Evolutionary conservation across 2,888 invertebrate species (phyloP).

Genomic region (Nysson spinosus): DNA sequence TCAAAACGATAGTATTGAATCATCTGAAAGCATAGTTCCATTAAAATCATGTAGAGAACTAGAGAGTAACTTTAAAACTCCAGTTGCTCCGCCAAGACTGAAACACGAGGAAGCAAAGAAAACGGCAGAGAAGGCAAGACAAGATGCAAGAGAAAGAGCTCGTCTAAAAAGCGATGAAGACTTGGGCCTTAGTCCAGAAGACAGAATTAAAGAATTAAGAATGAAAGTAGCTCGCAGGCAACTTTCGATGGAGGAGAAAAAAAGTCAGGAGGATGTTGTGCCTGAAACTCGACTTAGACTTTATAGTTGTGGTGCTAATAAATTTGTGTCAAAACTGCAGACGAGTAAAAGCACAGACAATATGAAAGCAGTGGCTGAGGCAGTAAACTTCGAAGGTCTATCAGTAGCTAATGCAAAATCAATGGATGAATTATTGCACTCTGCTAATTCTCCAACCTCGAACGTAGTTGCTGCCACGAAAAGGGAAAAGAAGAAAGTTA

Average conservation of each 20-base stretch:
- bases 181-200: slow-evolving; percentile 85
- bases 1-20: neutral
- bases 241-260: slow-evolving; percentile 68
- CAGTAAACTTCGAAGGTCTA: slow-evolving; percentile 58
- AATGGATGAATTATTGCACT: slow-evolving; percentile 69
- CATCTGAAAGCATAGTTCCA: neutral
- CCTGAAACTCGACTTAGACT: slow-evolving; percentile 60
- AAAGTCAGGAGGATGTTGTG: slow-evolving; percentile 56
- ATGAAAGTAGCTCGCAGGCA: slow-evolving; percentile 76
- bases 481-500: slow-evolving; percentile 79
- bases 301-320: slow-evolving; percentile 62
- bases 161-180: slow-evolving; percentile 86
- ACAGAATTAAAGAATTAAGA: slow-evolving; percentile 80
- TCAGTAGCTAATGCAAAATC: slow-evolving; percentile 68
- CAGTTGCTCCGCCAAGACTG: slow-evolving; percentile 78
- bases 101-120: slow-evolving; percentile 78
- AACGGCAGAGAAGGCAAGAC: slow-evolving; percentile 81
- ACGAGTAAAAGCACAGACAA: slow-evolving; percentile 76
- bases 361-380: slow-evolving; percentile 66
- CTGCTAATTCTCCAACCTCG: slow-evolving; percentile 32
- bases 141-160: slow-evolving; percentile 82
- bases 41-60: neutral
- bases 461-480: slow-evolving; percentile 60
- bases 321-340: slow-evolving; percentile 62
- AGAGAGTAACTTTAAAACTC: slow-evolving; percentile 76